Evolutionary conservation across 2,113 vertebrate genomes (phyloP), one percentile per base, ranked within the genome.

Genomic region (Pan troglodytes): DNA sequence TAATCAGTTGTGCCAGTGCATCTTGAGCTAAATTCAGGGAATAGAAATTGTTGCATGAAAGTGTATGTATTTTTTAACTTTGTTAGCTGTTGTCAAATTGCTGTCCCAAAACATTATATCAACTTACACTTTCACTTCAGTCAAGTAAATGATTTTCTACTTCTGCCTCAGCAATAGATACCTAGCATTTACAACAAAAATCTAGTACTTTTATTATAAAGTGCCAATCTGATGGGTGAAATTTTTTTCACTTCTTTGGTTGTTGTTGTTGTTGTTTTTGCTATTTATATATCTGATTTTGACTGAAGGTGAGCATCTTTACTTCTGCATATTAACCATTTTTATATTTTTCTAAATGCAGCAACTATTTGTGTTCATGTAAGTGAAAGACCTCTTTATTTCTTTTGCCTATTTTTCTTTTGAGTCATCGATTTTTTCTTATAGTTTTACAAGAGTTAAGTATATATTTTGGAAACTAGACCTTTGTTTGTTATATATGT

Each of bases 21-120:
- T 55, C 55, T 88, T 57, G 0, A 13, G 25, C 17, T 81, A 88
- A 88, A 48, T 70, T 93, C 17, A 64, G 23, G 94, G 11, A 82
- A 43, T 11, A 88, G 50, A 93, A 89, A 97, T 57, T 82, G 13
- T n/a, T 92, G 38, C 45, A 87, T n/a, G 16, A 55, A 83, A 87
- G 14, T 38, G 3, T 64, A 43, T 48, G 13, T 11, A 23, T 50
- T 45, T 38, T 76, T 80, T 78, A 70, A 38, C 38, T 88, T 92
- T 88, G 45, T 61, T 86, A 90, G 8, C 32, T 93, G n/a, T 55
- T 61, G 8, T 75, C n/a, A 94, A 92, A 30, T 79, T 43, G 38
- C 38, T 55, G 70, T 89, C 11, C 59, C 14, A 80, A 93, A 80
- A 82, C 38, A 81, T 35, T 86, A 20, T 25, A 18, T 16, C 12